Conservation (phyloP, 1,140 invertebrate genomes). For the Berghia stephanieae region DNA sequence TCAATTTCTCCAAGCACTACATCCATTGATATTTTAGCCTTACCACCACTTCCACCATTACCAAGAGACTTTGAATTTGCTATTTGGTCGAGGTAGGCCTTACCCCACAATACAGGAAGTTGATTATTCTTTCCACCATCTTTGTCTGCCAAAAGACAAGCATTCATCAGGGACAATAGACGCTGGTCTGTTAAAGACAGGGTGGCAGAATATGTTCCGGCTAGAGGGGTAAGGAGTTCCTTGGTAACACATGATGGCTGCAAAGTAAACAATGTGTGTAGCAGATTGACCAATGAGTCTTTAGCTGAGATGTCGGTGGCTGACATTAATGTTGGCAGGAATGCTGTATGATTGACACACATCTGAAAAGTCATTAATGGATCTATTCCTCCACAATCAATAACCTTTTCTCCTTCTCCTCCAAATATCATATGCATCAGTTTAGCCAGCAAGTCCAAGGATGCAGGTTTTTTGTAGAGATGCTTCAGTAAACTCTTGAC, state of each 20-base stretch:
- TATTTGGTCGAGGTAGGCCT: not conserved
- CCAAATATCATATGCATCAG: too few species aligned
- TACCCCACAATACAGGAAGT: slow-evolving; percentile 22
- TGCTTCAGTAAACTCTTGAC: too few species aligned
- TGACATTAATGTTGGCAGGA: not conserved
- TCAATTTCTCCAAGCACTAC: slow-evolving; percentile 17
- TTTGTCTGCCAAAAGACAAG: not conserved
- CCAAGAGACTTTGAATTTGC: not conserved
- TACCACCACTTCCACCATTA: not conserved
- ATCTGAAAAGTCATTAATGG: too few species aligned
- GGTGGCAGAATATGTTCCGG: slow-evolving; percentile 6
- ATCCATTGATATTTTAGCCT: too few species aligned
- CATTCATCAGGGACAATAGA: slow-evolving; percentile 21
- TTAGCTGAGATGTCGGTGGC: too few species aligned
- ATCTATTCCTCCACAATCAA: too few species aligned
- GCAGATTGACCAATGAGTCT: slow-evolving; percentile 24
- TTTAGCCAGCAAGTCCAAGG: too few species aligned
- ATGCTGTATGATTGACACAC: slow-evolving; percentile 5
- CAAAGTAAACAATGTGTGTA: not conserved
- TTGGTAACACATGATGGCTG: slow-evolving; percentile 1
- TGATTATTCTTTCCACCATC: slow-evolving; percentile 29
- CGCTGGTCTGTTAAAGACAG: slow-evolving; percentile 26
- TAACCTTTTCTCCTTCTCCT: too few species aligned
- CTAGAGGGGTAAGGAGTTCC: not conserved
- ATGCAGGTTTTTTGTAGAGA: too few species aligned